Percentiles rank a stretch among this genome's conserved stretches.
phyloP scores from a whole-genome alignment of 2,888 invertebrate species.

The Serripes groenlandicus region DNA sequence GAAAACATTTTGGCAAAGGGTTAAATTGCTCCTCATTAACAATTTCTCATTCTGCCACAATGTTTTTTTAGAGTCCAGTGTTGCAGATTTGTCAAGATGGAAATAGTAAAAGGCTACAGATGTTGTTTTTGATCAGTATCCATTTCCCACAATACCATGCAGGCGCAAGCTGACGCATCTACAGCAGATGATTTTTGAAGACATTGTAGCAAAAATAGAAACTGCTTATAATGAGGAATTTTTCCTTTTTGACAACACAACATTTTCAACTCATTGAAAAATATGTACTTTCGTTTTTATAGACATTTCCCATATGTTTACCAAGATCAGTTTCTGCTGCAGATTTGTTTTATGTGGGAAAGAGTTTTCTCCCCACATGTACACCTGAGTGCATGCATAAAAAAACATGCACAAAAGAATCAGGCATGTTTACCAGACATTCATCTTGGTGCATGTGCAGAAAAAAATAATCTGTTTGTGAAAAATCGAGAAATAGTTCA shows the following conservation, averaged over 20 bases:
- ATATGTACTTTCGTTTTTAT: too few species aligned
- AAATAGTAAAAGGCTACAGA: not conserved
- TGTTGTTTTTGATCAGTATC: not conserved
- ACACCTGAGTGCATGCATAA: too few species aligned
- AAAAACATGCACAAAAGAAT: too few species aligned
- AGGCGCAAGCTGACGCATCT: not conserved
- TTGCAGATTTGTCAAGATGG: not conserved
- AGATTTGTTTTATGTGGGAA: too few species aligned
- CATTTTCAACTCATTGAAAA: not conserved
- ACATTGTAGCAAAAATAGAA: not conserved
- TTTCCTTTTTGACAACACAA: not conserved
- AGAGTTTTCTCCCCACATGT: too few species aligned
- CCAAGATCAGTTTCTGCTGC: too few species aligned
- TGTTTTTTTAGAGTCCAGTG: not conserved
- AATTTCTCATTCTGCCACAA: not conserved
- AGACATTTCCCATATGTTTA: too few species aligned
- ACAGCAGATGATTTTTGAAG: not conserved
- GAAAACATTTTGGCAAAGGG: not conserved
- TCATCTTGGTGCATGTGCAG: too few species aligned
- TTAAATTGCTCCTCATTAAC: not conserved
- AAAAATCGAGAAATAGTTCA: too few species aligned
- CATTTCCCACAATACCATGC: not conserved
- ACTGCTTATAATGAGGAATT: not conserved
- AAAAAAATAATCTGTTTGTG: too few species aligned
- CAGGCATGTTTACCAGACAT: too few species aligned